Base-by-base conservation (phyloP, 2,888 invertebrate genomes). In the Sipha maydis region DNA sequence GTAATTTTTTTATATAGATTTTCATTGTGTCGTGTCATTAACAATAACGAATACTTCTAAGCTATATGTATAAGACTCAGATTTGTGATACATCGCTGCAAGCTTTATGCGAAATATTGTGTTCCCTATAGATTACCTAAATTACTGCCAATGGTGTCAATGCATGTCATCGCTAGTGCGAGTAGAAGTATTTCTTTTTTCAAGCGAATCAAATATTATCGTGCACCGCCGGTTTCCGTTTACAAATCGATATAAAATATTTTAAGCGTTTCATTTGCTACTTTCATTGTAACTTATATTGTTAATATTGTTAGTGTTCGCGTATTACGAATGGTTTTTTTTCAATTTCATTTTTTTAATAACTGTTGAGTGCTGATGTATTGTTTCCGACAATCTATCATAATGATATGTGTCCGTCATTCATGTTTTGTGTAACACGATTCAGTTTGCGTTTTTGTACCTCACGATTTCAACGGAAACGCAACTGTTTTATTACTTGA, bases 191-290 rank as follows among this genome's bases (percentile, higher is more conserved):
- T 56, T 75, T 61, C 38, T 38, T 75, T 84, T 75, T 75, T 41
- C 83, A 61, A 61, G 28, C 38, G 83, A 75, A 61, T 75, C 73
- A 28, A 73, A n/a, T 17, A 21, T 69, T 11, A 21, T 5, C 31
- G 21, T 28, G 17, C 31, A 28, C 31, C 82, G 38, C 21, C 25
- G 41, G 4, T 31, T 17, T 25, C 25, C 21, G 67, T n/a, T 61
- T 19, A 67, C n/a, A 34, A 80, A 80, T 80, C 80, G 31, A 80
- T 67, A 67, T 19, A 21, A 80, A 80, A 80, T 61, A 34, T 34
- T 31, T 28, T 61, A 67, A n/a, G 31, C 25, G 9, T 48, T 67
- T 28, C n/a, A n/a, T n/a, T n/a, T n/a, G 21, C 67, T 67, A n/a
- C 4, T 67, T 67, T n/a, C 8, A 1, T n/a, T 28, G n/a, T 28